phyloP scores from a whole-genome alignment of 1,140 invertebrate genomes.

The Goniozus legneri region DNA sequence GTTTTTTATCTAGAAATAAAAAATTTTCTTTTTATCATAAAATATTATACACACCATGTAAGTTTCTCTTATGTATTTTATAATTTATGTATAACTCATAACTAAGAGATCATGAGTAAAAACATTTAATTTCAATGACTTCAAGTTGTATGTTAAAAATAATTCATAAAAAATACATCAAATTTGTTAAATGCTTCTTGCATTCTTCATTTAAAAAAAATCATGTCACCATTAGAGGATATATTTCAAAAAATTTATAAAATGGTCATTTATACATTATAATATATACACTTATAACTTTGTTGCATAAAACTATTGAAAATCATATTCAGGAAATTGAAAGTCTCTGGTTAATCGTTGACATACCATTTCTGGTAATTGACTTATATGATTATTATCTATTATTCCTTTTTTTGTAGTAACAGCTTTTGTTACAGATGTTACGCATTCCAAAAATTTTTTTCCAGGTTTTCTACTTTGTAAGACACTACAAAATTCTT shows the following conservation, averaged over 20 bases:
- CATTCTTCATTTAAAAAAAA: too few relatives aligned
- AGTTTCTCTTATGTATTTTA: too few relatives aligned
- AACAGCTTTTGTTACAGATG: conserved; percentile 14
- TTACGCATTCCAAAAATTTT: conserved; percentile 5
- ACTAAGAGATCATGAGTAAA: too few relatives aligned
- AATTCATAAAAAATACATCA: too few relatives aligned
- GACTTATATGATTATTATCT: conserved; percentile 6
- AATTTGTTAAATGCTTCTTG: too few relatives aligned
- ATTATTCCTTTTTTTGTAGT: conserved; percentile 10
- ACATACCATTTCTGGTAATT: conserved; percentile 18
- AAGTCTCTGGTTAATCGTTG: not conserved
- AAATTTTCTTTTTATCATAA: not conserved
- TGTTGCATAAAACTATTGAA: not conserved
- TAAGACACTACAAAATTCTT: conserved; percentile 28
- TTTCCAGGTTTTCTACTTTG: conserved; percentile 10
- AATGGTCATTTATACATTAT: too few relatives aligned
- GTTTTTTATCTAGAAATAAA: conserved; percentile 1
- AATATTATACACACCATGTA: too few relatives aligned
- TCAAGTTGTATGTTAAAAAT: too few relatives aligned
- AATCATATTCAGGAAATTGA: not conserved
- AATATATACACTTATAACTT: not conserved
- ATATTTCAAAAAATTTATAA: too few relatives aligned
- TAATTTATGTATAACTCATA: too few relatives aligned
- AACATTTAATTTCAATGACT: too few relatives aligned
- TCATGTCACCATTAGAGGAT: too few relatives aligned